Base-by-base conservation (phyloP, 1,140 invertebrate genomes). In the Nebria ingens region DNA sequence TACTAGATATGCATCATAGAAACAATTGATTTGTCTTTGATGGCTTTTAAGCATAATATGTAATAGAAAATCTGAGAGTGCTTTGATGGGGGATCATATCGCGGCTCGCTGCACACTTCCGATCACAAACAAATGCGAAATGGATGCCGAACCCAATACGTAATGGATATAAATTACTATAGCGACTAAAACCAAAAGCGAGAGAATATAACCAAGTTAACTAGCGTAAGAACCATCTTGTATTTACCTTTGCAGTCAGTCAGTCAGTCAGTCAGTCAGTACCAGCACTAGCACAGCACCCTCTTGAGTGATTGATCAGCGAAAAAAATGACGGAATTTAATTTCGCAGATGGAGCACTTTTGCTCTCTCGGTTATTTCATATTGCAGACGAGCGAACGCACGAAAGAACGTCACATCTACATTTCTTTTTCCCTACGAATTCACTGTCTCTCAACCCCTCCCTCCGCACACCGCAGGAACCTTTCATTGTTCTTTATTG, bases 331-430 rank as follows among this genome's bases (percentile, higher is more conserved):
- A 45, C 40, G 17, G 40, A 45, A 45, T 45, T 45, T 45, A 45
- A 45, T 45, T 45, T 45, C 40, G 40, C 40, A 45, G 40, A 45
- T 45, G 40, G 40, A 45, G 40, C 40, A 45, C 40, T 45, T 45
- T 45, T 45, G 40, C 40, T 45, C 6, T n/a, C n/a, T n/a, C 40
- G 40, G 15, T 45, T n/a, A n/a, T n/a, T 12, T 45, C 3, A 45
- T 45, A 45, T 45, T 45, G 40, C 40, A 34, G 40, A 9, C 40
- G 40, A 45, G 25, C n/a, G 6, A 6, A n/a, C n/a, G 6, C 25
- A 9, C n/a, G 6, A 6, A n/a, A 9, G 6, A 6, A 9, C 25
- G 6, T 34, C 25, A n/a, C 25, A 34, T 34, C 25, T 34, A 34
- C 25, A 34, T 34, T 34, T 34, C 25, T 34, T 34, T 34, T 34